phyloP scores from a whole-genome alignment of 1,140 invertebrate species.

The Tenebrio molitor region DNA sequence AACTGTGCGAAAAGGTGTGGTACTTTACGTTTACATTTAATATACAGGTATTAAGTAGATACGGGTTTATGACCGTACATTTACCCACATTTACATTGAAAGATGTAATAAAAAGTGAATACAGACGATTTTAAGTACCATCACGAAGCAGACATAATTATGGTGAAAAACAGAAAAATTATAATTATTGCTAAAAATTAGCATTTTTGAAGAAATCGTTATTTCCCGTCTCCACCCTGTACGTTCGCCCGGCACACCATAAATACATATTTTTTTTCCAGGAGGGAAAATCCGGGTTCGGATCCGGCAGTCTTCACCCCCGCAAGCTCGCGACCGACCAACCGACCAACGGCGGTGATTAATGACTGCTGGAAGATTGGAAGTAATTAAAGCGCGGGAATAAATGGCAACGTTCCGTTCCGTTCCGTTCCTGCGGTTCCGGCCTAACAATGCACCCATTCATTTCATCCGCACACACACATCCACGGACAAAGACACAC shows the following conservation, averaged over 20 bases:
- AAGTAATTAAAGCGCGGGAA: conserved; percentile 67
- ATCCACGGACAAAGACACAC: conserved; percentile 41
- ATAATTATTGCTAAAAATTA: too few species aligned
- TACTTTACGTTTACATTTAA: too few species aligned
- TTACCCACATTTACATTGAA: too few species aligned
- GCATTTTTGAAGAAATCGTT: too few species aligned
- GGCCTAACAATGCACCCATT: conserved; percentile 65
- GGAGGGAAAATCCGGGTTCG: conserved; percentile 29
- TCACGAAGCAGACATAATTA: too few species aligned
- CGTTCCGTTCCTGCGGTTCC: conserved; percentile 66
- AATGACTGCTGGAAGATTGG: conserved; percentile 67
- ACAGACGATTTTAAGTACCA: too few species aligned
- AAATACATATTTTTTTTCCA: conserved; percentile 15
- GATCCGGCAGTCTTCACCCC: conserved; percentile 36
- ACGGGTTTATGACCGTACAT: too few species aligned
- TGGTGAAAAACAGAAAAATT: too few species aligned
- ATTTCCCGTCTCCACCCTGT: too few species aligned
- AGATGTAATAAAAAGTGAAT: too few species aligned
- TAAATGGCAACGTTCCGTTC: conserved; percentile 66
- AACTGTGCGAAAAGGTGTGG: too few species aligned
- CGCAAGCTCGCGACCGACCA: conserved; percentile 43
- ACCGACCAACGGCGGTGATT: conserved; percentile 60
- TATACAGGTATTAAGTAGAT: too few species aligned
- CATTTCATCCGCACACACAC: conserved; percentile 58
- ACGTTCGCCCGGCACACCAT: neutral